Evolutionary conservation across 53 echinoderm and acorn worm genomes (phyloP).

Genomic region (Patiria pectinifera): DNA sequence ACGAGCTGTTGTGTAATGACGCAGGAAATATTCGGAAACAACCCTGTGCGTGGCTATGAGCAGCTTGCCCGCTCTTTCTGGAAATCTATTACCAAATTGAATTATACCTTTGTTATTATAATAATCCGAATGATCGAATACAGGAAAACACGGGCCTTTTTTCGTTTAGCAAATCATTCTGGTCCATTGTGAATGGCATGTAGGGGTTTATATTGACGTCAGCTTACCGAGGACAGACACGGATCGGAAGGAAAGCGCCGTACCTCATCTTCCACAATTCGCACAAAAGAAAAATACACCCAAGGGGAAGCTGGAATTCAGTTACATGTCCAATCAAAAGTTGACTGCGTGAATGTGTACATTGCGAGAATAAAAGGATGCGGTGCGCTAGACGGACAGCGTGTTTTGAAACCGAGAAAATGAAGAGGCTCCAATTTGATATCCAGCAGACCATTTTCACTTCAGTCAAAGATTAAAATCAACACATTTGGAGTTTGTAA

Average conservation of each 20-base stretch:
- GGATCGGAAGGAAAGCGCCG: neutral
- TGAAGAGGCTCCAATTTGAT: neutral
- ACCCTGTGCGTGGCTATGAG: neutral
- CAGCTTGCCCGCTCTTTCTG: neutral
- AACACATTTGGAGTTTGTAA: neutral
- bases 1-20: neutral
- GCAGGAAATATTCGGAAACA: neutral
- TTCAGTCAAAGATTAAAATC: conserved; percentile 14
- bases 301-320: conserved; percentile 1
- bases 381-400: neutral
- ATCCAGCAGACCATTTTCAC: neutral
- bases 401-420: neutral
- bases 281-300: conserved; percentile 16
- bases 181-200: conserved; percentile 5
- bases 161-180: neutral
- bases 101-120: conserved; percentile 7
- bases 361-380: conserved; percentile 1
- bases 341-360: neutral
- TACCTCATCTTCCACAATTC: conserved; percentile 12
- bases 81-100: conserved; percentile 22
- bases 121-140: neutral
- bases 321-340: conserved; percentile 36
- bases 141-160: neutral
- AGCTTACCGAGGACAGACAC: neutral
- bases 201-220: conserved; percentile 31